Base-by-base conservation (phyloP, 2,888 invertebrate genomes). In the Leptothorax acervorum region DNA sequence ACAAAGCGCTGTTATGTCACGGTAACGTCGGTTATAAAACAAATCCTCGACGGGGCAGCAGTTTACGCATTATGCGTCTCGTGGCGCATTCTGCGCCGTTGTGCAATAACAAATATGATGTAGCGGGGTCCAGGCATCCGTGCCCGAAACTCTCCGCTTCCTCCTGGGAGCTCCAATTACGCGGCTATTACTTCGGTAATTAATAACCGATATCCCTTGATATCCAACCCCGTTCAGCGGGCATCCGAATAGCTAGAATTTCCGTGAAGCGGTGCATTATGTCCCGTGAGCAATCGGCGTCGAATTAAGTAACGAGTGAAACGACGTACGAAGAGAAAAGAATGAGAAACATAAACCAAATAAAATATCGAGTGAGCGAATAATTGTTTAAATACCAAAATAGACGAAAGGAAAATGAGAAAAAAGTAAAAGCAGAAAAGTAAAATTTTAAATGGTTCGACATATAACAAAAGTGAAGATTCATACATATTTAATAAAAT, bases 181-280 rank as follows among this genome's bases (percentile, higher is more conserved):
- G 87, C 84, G 90, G 90, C 90, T 90, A 91, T 92, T 93, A 93
- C 91, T 91, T 89, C 86, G 89, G 87, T 92, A 92, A 92, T 92
- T 92, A 92, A 92, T 92, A 92, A 91, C 91, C 91, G 90, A 92
- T 92, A 90, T 85, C 78, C 87, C 86, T 76, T 82, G 87, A 86
- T 85, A 91, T 89, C 84, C 90, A 86, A 76, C 85, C 83, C 83
- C 79, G 82, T 84, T 82, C 86, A 63, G 79, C 85, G 68, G 81
- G 85, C 82, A 81, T 82, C 74, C 84, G 86, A 88, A 88, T 91
- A 91, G 85, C 83, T 87, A 71, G 88, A 84, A 90, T 87, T 88
- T 89, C 87, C 87, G 87, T 86, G 86, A 83, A 82, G 85, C 85
- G 68, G 53, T 79, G 86, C 86, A 91, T 90, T 89, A 88, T 88